Base-by-base conservation (phyloP, 2,888 invertebrate genomes). In the Octodonta nipae region DNA sequence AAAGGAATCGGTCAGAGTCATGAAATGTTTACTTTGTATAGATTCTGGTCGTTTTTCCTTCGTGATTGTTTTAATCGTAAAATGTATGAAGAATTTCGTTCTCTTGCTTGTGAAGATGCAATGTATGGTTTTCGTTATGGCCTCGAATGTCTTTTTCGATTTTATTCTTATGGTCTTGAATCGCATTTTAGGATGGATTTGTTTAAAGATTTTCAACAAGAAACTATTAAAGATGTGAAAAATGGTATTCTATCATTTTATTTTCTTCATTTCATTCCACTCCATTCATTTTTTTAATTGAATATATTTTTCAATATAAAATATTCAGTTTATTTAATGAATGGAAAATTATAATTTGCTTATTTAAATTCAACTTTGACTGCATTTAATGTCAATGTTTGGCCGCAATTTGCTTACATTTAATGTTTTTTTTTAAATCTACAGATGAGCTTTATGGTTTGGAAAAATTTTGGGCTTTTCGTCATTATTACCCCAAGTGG, bases 41-140 rank as follows among this genome's bases (percentile, higher is more conserved):
- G 96, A 40, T 98, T 98, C 70, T 98, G 96, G 96, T 96, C 96
- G 15, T 96, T 96, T 75, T 98, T 98, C 72, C 69, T 98, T 42
- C 69, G 96, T 37, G 93, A 96, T 59, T 91, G 95, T 59, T 98
- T 92, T 66, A 96, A 98, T 65, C 76, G 84, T 48, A 88, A 78
- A 44, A 96, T 98, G 95, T 98, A 95, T 63, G 80, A 82, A 49
- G 96, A 98, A 64, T 98, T 98, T 65, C 77, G 79, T 52, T 69
- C 74, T 13, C 61, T 91, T 40, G 92, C 96, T 8, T 70, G 82
- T 42, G 96, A 96, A 60, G 96, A 98, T 68, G 88, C 92, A 0
- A 66, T 69, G 30, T 77, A 74, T 42, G 92, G 93, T 5, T 92
- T 85, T 68, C 80, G 91, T 56, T 91, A 81, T 61, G 77, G 78